Base-by-base conservation (phyloP, 1,140 invertebrate genomes). In the Araneus ventricosus region DNA sequence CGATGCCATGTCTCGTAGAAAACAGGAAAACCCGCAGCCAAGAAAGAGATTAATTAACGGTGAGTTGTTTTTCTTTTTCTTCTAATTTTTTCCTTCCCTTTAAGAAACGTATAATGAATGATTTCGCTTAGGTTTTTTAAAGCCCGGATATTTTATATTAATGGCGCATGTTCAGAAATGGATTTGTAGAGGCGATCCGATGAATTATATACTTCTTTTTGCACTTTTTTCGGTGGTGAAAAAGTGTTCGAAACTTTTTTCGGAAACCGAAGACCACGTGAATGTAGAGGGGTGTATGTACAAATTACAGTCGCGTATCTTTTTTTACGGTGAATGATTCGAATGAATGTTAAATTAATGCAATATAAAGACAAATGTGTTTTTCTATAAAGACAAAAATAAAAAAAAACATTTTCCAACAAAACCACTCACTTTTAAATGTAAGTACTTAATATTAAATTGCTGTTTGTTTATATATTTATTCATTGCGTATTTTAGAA, bases 21-120 rank as follows among this genome's bases (percentile, higher is more conserved):
- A 94, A 85, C 94, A 94, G 88, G 94, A 94, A 93, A 94, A 94
- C 91, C 94, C 94, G 39, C 94, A 94, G 87, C 94, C 94, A n/a
- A 94, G 94, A 59, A 94, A 94, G 80, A 94, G 94, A 94, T 94
- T 94, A 94, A 94, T 94, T 88, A 94, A 94, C 86, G 93, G 94
- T 94, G 94, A 94, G 94, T 94, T 4, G n/a, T 59, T 22, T 80
- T 57, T 59, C 57, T 34, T 59, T 86, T 41, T 14, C 17, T 2
- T 14, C 84, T 34, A 59, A 37, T 59, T 61, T 61, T 86, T 34
- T 45, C 39, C 45, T 6, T n/a, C 27, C 24, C 63, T 63, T 63
- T 17, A 37, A 22, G 17, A 27, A 61, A 63, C 37, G n/a, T 87
- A 30, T 27, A 84, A 52, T 84, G 14, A 84, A 17, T 52, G 39